Conservation (phyloP, 2,797 vertebrate species). For the Syngnathus acus region DNA sequence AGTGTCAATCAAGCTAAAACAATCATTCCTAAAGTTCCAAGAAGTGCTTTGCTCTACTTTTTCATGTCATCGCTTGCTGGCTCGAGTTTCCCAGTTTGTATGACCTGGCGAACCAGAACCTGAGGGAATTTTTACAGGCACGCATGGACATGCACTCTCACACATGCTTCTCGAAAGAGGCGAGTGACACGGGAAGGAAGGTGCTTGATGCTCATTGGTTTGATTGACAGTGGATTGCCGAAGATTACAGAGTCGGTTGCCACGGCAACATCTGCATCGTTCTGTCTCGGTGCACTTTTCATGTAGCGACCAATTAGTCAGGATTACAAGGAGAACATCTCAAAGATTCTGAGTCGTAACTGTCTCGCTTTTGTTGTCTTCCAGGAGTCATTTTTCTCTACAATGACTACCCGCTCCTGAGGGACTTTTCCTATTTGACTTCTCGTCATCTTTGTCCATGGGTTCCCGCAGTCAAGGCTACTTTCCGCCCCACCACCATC, state of each 20-base stretch:
- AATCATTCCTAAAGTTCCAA: neutral
- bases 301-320: no score
- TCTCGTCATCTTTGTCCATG: conserved; percentile 65
- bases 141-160: neutral
- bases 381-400: conserved; percentile 37
- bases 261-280: conserved; percentile 21
- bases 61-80: conserved; percentile 25
- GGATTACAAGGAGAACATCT: neutral
- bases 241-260: conserved; percentile 20
- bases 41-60: conserved; percentile 28
- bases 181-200: neutral
- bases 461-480: conserved; percentile 90
- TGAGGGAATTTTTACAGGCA: conserved; percentile 34
- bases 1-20: neutral
- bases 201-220: neutral
- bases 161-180: conserved; percentile 51
- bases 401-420: conserved; percentile 56
- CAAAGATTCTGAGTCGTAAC: no score
- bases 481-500: conserved; percentile 71
- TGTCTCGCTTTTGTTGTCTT: conserved; percentile 38
- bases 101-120: conserved; percentile 51
- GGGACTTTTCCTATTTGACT: conserved; percentile 16
- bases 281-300: neutral
- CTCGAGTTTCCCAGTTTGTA: conserved; percentile 58
- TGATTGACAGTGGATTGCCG: conserved; percentile 21